Conservation (phyloP, 2,797 vertebrate species). For the Antrozous pallidus region DNA sequence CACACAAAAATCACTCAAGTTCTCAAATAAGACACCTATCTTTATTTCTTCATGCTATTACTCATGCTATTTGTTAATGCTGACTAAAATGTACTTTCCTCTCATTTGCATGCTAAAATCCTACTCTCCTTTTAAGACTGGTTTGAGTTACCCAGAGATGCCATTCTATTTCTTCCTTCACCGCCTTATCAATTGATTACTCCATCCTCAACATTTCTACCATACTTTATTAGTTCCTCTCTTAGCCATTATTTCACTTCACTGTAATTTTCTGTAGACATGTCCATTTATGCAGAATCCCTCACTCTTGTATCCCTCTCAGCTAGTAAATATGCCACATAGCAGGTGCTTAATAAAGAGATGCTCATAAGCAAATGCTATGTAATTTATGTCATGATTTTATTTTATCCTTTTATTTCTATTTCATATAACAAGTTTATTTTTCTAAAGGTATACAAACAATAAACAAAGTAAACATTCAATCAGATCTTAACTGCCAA, state of each 20-base stretch:
- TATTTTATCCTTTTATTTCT: background rate
- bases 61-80: background rate
- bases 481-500: constrained; percentile 63
- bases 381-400: background rate
- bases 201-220: background rate
- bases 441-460: constrained; percentile 69
- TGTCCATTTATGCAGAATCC: background rate
- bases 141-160: background rate
- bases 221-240: background rate
- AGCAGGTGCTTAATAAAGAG: background rate
- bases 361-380: background rate
- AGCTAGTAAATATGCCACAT: background rate
- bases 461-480: constrained; percentile 79
- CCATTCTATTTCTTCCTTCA: background rate
- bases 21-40: background rate
- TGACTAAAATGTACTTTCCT: background rate
- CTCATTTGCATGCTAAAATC: constrained; percentile 24
- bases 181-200: background rate
- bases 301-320: background rate
- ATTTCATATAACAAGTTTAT: constrained; percentile 74
- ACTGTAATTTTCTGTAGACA: background rate
- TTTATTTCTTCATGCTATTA: background rate
- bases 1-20: constrained; percentile 28
- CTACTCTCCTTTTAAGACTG: background rate
- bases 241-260: background rate